A percentile compares a stretch with the other conserved stretches of the same genome.
These are phyloP conservation scores for Chelidonichthys spinosus DNA, from an alignment of 2,797 vertebrate species.

Conservation along the genomic window DNA sequence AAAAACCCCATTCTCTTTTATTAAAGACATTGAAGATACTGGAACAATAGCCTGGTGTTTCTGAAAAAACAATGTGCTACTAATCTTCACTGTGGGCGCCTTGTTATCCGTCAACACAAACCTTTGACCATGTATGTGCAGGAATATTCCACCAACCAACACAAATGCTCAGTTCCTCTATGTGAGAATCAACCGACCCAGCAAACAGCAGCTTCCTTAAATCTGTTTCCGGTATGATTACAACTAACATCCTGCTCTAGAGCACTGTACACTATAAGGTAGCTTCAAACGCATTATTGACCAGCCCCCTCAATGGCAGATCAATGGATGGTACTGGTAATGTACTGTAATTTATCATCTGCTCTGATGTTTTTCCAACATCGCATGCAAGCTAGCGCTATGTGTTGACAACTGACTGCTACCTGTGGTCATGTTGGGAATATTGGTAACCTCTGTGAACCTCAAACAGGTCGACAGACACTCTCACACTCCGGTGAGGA, in stretches of 20 bases:
- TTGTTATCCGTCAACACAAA: neutral
- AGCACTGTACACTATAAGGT: conserved; percentile 6
- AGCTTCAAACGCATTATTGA: conserved; percentile 34
- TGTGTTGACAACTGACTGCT: conserved; percentile 35
- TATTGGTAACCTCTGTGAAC: conserved; percentile 49
- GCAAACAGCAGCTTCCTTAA: neutral
- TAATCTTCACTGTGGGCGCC: neutral
- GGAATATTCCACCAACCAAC: neutral
- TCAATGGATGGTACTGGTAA: conserved; percentile 30
- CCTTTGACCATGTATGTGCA: neutral
- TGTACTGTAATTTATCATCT: conserved; percentile 15
- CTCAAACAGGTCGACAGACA: conserved; percentile 28
- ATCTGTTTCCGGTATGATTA: conserved; percentile 12
- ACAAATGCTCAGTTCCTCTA: neutral
- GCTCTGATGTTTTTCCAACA: conserved; percentile 10
- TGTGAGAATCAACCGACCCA: neutral
- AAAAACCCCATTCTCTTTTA: neutral
- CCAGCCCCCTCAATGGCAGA: conserved; percentile 23
- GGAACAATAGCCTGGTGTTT: neutral
- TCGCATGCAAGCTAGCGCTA: conserved; percentile 13
- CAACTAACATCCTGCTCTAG: neutral
- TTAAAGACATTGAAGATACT: neutral
- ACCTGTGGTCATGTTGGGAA: conserved; percentile 53
- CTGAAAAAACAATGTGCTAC: neutral
- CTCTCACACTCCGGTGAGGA: conserved; percentile 49